A percentile compares a stretch with the other conserved stretches of the same genome.
Evolutionary conservation across 2,797 vertebrate genomes (phyloP).

Genomic region (Eulemur mongoz): DNA sequence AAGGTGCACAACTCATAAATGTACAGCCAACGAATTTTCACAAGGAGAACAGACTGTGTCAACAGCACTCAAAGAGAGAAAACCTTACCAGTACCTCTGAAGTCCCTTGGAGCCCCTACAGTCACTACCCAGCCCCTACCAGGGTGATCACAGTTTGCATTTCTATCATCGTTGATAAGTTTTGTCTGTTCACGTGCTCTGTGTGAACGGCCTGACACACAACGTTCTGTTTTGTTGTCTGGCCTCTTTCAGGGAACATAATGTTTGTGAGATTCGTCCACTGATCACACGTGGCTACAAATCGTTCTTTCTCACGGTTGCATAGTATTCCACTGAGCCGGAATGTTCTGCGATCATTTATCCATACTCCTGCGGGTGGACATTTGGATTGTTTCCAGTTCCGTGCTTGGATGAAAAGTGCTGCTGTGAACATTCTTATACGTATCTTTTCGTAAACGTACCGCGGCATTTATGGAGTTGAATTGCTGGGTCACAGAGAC

Average conservation of each 20-base stretch:
- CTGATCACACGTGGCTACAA: accelerated
- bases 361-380: not conserved
- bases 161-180: not conserved
- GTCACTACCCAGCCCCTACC: not conserved
- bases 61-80: not conserved
- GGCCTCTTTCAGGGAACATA: not conserved
- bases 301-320: accelerated
- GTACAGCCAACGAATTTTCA: not conserved
- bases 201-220: not conserved
- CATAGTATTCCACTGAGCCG: not conserved
- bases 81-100: not conserved
- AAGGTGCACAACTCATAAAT: not conserved
- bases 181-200: not conserved
- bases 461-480: not conserved
- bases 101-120: not conserved
- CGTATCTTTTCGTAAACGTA: not conserved
- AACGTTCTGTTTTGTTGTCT: not conserved
- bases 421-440: not conserved
- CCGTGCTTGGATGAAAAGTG: not conserved
- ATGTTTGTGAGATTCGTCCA: not conserved
- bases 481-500: not conserved
- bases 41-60: not conserved
- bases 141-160: not conserved
- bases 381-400: not conserved
- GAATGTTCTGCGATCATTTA: not conserved